Base-by-base conservation (phyloP, 2,113 vertebrate genomes). In the Sceloporus tristichus region DNA sequence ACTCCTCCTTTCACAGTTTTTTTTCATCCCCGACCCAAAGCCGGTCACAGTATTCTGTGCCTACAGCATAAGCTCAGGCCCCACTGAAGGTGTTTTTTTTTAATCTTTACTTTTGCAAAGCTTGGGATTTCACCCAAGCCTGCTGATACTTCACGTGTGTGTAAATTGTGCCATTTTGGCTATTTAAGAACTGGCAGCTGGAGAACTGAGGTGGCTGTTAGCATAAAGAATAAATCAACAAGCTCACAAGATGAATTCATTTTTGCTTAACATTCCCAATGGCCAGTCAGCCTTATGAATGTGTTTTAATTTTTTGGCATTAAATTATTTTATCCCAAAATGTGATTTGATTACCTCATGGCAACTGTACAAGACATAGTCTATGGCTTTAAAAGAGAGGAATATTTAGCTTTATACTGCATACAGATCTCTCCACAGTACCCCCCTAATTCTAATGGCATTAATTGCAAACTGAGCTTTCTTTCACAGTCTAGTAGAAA, bases 401-500 rank as follows among this genome's bases (percentile, higher is more conserved):
- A 6, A 13, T 34, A 40, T 29, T 42, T 65, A 8, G 53, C 62
- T 88, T 89, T 86, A 38, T 76, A 87, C 59, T 77, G 84, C 75
- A 71, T 71, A 76, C 0, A 1, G 75, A 19, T 42, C 34, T 91
- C 86, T 86, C 65, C 38, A 59, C 75, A 85, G 87, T 11, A 29
- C 42, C n/a, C 42, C 73, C 53, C 89, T 23, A 96, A 92, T 89
- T 87, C 75, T 48, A 90, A 85, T 34, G 86, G 9, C 11, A 76
- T 92, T 87, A 94, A 87, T 92, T 79, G 73, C 54, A 88, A 95
- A 92, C 9, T 89, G 48, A 38, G n/a, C 75, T 75, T 56, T 85
- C 89, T 91, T 85, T 56, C 92, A 82, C 82, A 87, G 92, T 90
- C 94, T 94, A 90, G 91, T 93, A 94, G 90, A 96, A 96, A 93